phyloP scores from a whole-genome alignment of 2,113 vertebrate genomes.

The Dicaeum eximium region DNA sequence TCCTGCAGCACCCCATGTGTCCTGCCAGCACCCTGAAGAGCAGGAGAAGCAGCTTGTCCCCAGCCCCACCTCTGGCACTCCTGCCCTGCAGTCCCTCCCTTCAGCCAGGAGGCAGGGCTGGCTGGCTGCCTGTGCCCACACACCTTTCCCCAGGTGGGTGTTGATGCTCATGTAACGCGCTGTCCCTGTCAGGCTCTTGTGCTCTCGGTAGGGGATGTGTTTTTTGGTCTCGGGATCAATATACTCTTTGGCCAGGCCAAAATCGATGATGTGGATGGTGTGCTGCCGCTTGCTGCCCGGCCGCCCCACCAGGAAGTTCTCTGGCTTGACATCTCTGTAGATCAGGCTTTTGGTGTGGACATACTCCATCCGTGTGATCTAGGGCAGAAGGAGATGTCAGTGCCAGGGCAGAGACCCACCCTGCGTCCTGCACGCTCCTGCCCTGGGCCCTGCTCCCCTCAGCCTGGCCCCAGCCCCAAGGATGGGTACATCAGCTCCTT shows the following conservation, averaged over 20 bases:
- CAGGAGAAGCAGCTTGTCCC: background rate
- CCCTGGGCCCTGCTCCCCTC: background rate
- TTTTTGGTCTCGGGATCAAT: slow-evolving; percentile 99
- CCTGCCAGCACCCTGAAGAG: background rate
- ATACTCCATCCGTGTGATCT: slow-evolving; percentile 98
- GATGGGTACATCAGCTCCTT: fast-evolving
- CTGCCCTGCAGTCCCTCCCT: background rate
- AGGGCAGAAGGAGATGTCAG: background rate
- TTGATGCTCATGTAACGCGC: slow-evolving; percentile 99
- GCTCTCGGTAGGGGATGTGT: slow-evolving; percentile 99
- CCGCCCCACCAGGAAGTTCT: slow-evolving; percentile 96
- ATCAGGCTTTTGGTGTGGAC: slow-evolving; percentile 98
- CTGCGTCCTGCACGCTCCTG: fast-evolving
- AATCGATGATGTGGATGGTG: slow-evolving; percentile 98
- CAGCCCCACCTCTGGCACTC: background rate
- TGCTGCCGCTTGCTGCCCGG: slow-evolving; percentile 94
- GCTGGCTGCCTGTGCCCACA: background rate
- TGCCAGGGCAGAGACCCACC: fast-evolving
- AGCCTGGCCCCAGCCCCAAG: background rate
- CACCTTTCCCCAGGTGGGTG: slow-evolving; percentile 95
- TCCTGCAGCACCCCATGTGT: background rate
- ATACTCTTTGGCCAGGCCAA: slow-evolving; percentile 98
- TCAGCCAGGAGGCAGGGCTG: background rate
- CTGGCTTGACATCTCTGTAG: slow-evolving; percentile 96
- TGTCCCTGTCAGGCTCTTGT: slow-evolving; percentile 98